phyloP scores from a whole-genome alignment of 2,888 invertebrate genomes.

The Thereva unica region DNA sequence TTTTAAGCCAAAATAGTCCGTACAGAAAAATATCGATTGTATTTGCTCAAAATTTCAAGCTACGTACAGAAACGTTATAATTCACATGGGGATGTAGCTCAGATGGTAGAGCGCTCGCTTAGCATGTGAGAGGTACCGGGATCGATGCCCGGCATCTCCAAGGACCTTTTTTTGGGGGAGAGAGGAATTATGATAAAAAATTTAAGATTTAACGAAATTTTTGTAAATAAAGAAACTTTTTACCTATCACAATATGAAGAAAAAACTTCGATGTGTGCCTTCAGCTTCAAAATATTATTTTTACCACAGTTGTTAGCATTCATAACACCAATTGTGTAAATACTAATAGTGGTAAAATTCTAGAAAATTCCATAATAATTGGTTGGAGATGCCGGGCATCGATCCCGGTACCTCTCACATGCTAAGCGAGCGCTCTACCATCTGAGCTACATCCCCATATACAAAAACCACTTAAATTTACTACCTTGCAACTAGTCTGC shows the following conservation, averaged over 20 bases:
- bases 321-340: background rate
- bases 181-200: background rate
- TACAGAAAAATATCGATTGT: too few relatives aligned
- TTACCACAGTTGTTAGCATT: background rate
- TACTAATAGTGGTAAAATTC: too few relatives aligned
- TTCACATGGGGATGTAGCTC: slow-evolving; percentile 8
- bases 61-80: too few relatives aligned
- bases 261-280: background rate
- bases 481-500: background rate
- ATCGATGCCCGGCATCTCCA: slow-evolving; percentile 35
- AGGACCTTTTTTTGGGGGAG: background rate
- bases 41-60: too few relatives aligned
- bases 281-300: background rate
- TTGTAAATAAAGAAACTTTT: too few relatives aligned
- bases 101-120: slow-evolving; percentile 34
- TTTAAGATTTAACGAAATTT: too few relatives aligned
- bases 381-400: slow-evolving; percentile 31
- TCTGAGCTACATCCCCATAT: slow-evolving; percentile 23
- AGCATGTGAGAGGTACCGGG: slow-evolving; percentile 32
- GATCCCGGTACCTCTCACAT: slow-evolving; percentile 34
- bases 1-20: too few relatives aligned
- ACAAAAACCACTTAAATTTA: too few relatives aligned
- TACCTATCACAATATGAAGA: background rate
- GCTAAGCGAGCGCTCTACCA: slow-evolving; percentile 28
- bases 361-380: too few relatives aligned